These are phyloP conservation scores for Psococerastis gibbosa DNA, from an alignment of 2,888 invertebrate species.

Conservation along the genomic window DNA sequence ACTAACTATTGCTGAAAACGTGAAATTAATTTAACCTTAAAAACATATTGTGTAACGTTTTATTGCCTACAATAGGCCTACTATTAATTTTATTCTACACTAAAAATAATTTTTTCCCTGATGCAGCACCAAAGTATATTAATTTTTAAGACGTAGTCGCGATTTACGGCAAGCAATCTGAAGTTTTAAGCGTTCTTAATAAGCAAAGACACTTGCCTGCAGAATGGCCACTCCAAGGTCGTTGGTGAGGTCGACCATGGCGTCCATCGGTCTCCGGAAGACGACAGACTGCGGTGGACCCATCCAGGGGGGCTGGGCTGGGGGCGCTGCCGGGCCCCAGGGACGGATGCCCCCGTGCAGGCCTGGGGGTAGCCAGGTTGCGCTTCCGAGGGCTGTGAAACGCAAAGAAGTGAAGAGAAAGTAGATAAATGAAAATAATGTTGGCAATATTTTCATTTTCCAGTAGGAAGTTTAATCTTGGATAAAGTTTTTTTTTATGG, in stretches of 20 bases:
- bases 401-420: no score
- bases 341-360: background rate
- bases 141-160: no score
- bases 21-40: slow-evolving; percentile 35
- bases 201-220: no score
- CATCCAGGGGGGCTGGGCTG: slow-evolving; percentile 12
- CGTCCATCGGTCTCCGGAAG: slow-evolving; percentile 37
- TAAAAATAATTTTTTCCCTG: slow-evolving; percentile 5
- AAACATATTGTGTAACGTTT: no score
- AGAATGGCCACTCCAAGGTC: slow-evolving; percentile 49
- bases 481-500: no score
- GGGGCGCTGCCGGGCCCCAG: background rate
- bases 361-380: background rate
- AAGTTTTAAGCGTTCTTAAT: no score
- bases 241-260: slow-evolving; percentile 65
- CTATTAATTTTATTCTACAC: slow-evolving; percentile 45
- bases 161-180: no score
- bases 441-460: no score
- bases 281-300: slow-evolving; percentile 13
- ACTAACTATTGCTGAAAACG: no score
- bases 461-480: no score
- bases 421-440: no score
- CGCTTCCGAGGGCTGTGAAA: background rate
- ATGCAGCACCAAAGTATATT: background rate
- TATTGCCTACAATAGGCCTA: no score